Conservation (phyloP, 2,888 invertebrate genomes). For the Agrilus cyanescens region DNA sequence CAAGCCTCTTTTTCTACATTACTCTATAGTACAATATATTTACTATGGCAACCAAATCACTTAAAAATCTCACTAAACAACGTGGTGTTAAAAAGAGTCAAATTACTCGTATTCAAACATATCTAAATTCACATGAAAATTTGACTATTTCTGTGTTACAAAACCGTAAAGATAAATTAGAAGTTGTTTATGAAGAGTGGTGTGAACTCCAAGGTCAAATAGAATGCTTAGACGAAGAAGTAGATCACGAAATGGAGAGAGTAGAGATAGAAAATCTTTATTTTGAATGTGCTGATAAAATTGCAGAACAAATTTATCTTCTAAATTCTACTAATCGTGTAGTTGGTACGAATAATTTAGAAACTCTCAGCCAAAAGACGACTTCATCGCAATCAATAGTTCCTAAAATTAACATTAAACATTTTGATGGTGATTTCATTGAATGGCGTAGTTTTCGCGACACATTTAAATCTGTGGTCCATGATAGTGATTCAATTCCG, state of each 20-base stretch:
- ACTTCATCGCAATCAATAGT: not conserved
- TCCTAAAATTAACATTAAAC: conserved; percentile 1
- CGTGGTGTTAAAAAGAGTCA: too few species aligned
- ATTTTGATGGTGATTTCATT: conserved; percentile 1
- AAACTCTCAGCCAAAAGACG: not conserved
- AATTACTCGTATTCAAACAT: too few species aligned
- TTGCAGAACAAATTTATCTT: not conserved
- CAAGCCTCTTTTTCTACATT: too few species aligned
- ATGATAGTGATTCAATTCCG: conserved; percentile 1
- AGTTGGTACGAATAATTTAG: not conserved
- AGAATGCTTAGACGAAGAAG: conserved; percentile 2
- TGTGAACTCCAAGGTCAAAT: conserved; percentile 2
- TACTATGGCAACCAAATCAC: too few species aligned
- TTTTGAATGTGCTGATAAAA: not conserved
- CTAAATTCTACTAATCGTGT: not conserved
- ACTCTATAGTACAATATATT: too few species aligned
- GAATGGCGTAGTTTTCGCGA: conserved; percentile 1
- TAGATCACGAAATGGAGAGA: not conserved
- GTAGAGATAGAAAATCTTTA: not conserved
- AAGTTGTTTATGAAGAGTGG: not conserved
- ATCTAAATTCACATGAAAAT: too few species aligned
- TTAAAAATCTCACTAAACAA: too few species aligned
- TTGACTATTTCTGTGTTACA: too few species aligned
- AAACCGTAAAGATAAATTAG: too few species aligned
- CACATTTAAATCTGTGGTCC: not conserved